These are phyloP conservation scores for Petrophora chlorosata DNA, from an alignment of 2,888 invertebrate species.

Conservation along the genomic window DNA sequence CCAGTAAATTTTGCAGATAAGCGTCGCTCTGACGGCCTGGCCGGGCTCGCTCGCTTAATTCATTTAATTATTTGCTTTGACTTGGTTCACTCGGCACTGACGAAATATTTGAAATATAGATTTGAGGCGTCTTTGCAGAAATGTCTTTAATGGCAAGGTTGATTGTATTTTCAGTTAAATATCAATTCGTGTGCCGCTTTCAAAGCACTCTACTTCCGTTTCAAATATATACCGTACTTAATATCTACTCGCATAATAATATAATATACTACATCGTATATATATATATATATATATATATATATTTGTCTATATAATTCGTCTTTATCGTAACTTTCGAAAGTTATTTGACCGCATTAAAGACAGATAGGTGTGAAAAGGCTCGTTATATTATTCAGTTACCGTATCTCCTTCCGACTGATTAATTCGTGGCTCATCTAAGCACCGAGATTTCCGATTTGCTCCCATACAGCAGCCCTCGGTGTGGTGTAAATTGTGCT, in stretches of 20 bases:
- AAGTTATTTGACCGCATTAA: constrained; percentile 8
- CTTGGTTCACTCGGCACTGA: constrained; percentile 54
- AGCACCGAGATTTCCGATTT: constrained; percentile 67
- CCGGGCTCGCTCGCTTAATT: constrained; percentile 69
- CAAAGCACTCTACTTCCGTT: too few species aligned
- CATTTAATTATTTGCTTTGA: constrained; percentile 76
- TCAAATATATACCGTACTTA: too few species aligned
- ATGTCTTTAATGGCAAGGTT: neutral
- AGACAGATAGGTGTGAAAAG: constrained; percentile 46
- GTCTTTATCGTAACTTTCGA: too few species aligned
- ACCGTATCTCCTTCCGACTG: constrained; percentile 54
- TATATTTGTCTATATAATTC: too few species aligned
- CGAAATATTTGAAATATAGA: constrained; percentile 49
- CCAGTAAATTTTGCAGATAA: constrained; percentile 80
- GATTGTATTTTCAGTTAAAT: neutral
- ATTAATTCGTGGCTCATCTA: constrained; percentile 67
- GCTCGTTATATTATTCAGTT: constrained; percentile 55
- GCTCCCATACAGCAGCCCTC: constrained; percentile 52
- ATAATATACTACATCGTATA: too few species aligned
- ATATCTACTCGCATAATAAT: too few species aligned
- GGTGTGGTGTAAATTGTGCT: constrained; percentile 76
- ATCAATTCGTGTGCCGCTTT: neutral
- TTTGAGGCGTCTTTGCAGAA: constrained; percentile 11
- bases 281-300: neutral
- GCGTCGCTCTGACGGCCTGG: constrained; percentile 68